Conservation (phyloP, 2,797 vertebrate species). For the Intellagama lesueurii region DNA sequence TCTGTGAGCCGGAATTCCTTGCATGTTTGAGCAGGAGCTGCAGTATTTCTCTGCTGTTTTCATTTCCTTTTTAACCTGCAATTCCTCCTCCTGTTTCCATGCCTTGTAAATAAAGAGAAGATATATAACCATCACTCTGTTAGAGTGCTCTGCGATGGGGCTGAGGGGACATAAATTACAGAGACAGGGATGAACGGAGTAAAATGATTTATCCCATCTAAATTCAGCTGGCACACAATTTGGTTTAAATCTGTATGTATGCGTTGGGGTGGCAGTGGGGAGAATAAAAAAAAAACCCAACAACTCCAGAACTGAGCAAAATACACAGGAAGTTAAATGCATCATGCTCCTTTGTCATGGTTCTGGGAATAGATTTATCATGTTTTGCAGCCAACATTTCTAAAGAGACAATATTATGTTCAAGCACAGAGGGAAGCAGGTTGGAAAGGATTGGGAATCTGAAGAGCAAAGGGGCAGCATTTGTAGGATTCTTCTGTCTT, state of each 20-base stretch:
- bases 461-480: background rate
- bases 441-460: background rate
- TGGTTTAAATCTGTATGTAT: background rate
- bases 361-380: background rate
- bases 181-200: background rate
- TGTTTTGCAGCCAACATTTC: background rate
- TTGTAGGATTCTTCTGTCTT: background rate
- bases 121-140: slow-evolving; percentile 4
- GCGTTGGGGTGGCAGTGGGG: no score
- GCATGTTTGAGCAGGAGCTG: slow-evolving; percentile 31
- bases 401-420: background rate
- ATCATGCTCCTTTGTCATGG: background rate
- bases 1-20: slow-evolving; percentile 1
- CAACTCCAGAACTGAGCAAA: background rate
- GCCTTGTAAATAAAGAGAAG: slow-evolving; percentile 45
- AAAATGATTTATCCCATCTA: background rate
- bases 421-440: background rate
- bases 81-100: slow-evolving; percentile 34
- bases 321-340: background rate
- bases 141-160: background rate
- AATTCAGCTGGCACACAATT: background rate
- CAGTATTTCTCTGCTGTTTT: slow-evolving; percentile 52
- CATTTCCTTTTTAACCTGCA: slow-evolving; percentile 50
- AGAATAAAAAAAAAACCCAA: background rate
- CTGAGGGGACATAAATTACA: slow-evolving; percentile 15